Conservation (phyloP, 1,140 invertebrate species). For the Pseudoatta argentina region DNA sequence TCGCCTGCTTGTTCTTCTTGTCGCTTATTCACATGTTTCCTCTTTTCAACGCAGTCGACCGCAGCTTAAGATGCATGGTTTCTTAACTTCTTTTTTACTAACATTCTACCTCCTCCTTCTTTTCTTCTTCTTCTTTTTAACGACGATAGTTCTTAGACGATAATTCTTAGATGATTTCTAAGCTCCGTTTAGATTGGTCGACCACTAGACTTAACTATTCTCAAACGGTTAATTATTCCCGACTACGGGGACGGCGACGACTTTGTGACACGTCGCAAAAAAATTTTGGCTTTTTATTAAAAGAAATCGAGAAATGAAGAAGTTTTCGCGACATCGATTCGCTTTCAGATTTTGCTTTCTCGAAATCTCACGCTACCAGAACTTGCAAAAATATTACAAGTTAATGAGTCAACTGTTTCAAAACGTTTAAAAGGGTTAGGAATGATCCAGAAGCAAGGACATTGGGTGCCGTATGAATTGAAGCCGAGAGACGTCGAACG, state of each 20-base stretch:
- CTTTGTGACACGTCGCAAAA: conserved; percentile 50
- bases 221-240: conserved; percentile 37
- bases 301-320: conserved; percentile 27
- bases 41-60: neutral
- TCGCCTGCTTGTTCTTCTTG: conserved; percentile 61
- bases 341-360: conserved; percentile 9
- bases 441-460: no score
- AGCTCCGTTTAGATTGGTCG: conserved; percentile 18
- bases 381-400: no score
- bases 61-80: neutral
- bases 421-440: no score
- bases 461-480: no score
- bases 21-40: conserved; percentile 42
- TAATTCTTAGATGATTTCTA: neutral
- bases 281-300: conserved; percentile 22
- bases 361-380: conserved; percentile 24
- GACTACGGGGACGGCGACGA: neutral
- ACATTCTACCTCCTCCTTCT: neutral
- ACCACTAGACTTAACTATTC: conserved; percentile 13
- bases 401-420: no score
- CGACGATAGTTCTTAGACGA: no score
- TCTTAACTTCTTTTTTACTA: conserved; percentile 3
- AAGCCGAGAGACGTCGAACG: no score
- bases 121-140: neutral
- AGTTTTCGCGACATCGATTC: conserved; percentile 19